Evolutionary conservation across 2,888 invertebrate species (phyloP), one percentile per base, ranked within the genome.

Genomic region (Helobdella robusta): DNA sequence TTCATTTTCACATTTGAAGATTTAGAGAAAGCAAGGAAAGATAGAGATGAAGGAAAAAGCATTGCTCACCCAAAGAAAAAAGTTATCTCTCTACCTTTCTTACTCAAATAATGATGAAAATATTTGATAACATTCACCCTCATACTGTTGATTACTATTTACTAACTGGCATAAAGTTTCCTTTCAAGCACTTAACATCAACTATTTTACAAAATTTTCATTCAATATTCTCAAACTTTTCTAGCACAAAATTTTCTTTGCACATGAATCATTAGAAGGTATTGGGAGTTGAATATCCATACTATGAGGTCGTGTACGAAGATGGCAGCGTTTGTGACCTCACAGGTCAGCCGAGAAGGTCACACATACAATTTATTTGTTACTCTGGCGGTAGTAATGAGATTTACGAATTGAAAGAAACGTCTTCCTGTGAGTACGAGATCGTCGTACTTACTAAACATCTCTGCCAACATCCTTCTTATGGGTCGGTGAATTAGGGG

Each of bases 251-350:
- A n/a, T n/a, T n/a, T n/a, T n/a, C n/a, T n/a, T n/a, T n/a, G n/a
- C n/a, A n/a, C n/a, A n/a, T n/a, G n/a, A 66, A 56, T 1, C 83
- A n/a, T 82, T 74, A 74, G 71, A 80, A 72, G 75, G 72, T 95
- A 25, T 92, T 94, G 74, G 91, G 91, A n/a, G 82, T 87, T 1
- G 86, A 86, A 68, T 83, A 92, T 76, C 93, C 95, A 0, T 94
- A 89, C 76, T 86, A 89, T 64, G 78, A 81, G 46, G 84, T 95
- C 72, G 85, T 85, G 70, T 89, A 77, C 72, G 85, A 84, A 44
- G 89, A 88, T 76, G 97, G 97, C 74, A 93, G 95, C 0, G 73
- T 86, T 15, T 98, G 98, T 76, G 95, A 97, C 74, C 81, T 98
- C 61, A 95, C 87, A 71, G 62, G 32, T 11, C 85, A 87, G 73